phyloP scores from a whole-genome alignment of 2,113 vertebrate genomes.

The Rhodinocichla rosea region DNA sequence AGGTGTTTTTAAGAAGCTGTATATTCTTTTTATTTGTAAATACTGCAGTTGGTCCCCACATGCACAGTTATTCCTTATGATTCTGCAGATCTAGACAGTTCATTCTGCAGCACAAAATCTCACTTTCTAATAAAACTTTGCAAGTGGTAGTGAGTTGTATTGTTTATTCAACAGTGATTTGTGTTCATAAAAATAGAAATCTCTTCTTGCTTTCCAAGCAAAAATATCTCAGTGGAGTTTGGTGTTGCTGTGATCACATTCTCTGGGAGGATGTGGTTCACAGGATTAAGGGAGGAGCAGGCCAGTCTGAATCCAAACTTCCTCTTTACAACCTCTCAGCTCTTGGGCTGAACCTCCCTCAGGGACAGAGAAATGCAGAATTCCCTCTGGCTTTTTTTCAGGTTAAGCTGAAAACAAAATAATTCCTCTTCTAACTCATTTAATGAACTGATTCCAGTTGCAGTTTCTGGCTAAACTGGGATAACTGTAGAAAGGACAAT shows the following conservation, averaged over 20 bases:
- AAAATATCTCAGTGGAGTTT: not conserved
- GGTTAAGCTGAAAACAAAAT: not conserved
- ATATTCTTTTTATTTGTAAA: not conserved
- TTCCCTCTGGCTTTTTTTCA: not conserved
- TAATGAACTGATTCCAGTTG: not conserved
- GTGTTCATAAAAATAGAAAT: not conserved
- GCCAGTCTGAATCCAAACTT: not conserved
- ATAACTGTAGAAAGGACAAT: not conserved
- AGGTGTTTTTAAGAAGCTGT: not conserved
- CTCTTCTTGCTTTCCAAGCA: not conserved
- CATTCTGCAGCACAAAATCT: not conserved
- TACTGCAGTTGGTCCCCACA: not conserved
- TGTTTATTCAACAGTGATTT: not conserved
- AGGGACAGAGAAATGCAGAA: not conserved
- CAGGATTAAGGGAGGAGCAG: not conserved
- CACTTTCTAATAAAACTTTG: not conserved
- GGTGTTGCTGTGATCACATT: not conserved
- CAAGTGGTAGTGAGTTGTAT: not conserved
- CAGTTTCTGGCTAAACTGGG: not conserved
- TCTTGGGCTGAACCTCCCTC: not conserved
- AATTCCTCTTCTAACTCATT: not conserved
- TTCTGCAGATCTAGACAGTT: not conserved
- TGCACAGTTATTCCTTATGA: not conserved
- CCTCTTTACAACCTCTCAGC: not conserved
- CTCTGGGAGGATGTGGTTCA: not conserved